Base-by-base conservation (phyloP, 2,113 vertebrate genomes). In the Pavo muticus region DNA sequence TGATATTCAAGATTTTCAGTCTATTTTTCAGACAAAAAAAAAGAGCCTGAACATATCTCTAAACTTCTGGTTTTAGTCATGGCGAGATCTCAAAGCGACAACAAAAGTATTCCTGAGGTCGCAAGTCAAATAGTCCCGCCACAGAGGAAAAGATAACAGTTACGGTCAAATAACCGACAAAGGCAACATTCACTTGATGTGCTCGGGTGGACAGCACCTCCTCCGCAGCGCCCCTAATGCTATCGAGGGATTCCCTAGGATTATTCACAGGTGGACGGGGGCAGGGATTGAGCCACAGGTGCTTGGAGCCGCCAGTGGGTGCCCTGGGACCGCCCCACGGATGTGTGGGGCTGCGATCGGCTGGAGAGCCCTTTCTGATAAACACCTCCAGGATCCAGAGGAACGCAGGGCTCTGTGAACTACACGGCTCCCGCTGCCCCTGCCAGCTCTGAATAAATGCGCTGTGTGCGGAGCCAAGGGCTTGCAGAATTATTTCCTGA, bases 401-500 rank as follows among this genome's bases (percentile, higher is more conserved):
- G 91, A 95, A 71, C 0, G 7, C 9, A 44, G 77, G 61, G n/a
- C 73, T 91, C 74, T 81, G 60, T 95, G 92, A 74, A 71, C 91
- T 94, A 57, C 92, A 96, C 16, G 73, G 80, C 90, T 95, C 86
- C 90, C 90, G 80, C 86, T 90, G 86, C 91, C 94, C 86, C 52
- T 95, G 95, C 96, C 95, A 96, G 91, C 61, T 93, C 80, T 2
- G 40, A 95, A 96, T 95, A 95, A 96, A 96, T 92, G 87, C 4
- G 0, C 84, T 52, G 57, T 96, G 92, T 95, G 92, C 95, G 91
- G 60, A 96, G 94, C 94, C 95, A 94, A 95, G 83, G 86, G 91
- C 84, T 92, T 90, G 82, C 78, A 87, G 96, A 96, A 95, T 95
- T 83, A 95, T 94, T 95, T 94, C 94, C 95, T 96, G 96, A 96